Conservation (phyloP, 2,113 vertebrate genomes). For the Prochilodus magdalenae region DNA sequence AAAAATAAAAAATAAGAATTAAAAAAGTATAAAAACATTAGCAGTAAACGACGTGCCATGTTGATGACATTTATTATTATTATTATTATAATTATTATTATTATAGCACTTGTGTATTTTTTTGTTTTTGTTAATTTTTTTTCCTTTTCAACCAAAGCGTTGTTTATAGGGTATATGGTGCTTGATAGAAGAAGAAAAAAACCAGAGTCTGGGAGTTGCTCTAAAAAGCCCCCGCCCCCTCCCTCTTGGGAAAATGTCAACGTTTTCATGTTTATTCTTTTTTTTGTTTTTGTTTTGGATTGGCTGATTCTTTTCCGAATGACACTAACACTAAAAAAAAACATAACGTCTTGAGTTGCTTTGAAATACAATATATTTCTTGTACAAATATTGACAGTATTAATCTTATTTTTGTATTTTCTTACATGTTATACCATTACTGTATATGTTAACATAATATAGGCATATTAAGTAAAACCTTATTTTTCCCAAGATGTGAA, state of each 20-base stretch:
- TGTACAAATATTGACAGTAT: constrained; percentile 99
- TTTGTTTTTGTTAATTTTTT: constrained; percentile 60
- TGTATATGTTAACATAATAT: constrained; percentile 91
- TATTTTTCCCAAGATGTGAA: constrained; percentile 80
- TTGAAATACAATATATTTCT: constrained; percentile 94
- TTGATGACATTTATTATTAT: no score
- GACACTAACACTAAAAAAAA: constrained; percentile 78
- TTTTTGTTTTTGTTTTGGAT: constrained; percentile 56
- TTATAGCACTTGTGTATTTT: constrained; percentile 83
- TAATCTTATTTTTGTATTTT: constrained; percentile 99
- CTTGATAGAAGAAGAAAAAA: constrained; percentile 75
- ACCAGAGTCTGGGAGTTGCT: constrained; percentile 67
- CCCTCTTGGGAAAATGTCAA: constrained; percentile 73
- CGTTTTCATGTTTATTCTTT: constrained; percentile 85
- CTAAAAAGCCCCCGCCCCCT: constrained; percentile 57
- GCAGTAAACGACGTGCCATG: constrained; percentile 91
- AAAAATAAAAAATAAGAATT: not conserved
- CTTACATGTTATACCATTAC: constrained; percentile 97
- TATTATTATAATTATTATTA: constrained; percentile 44
- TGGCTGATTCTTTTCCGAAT: constrained; percentile 70
- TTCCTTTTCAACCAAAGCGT: constrained; percentile 93
- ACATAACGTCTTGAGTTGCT: constrained; percentile 71
- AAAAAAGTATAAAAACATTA: constrained; percentile 71
- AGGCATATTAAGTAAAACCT: constrained; percentile 73
- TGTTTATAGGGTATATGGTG: constrained; percentile 83